phyloP scores from a whole-genome alignment of 2,113 vertebrate genomes.

The Dolichotis patagonum region DNA sequence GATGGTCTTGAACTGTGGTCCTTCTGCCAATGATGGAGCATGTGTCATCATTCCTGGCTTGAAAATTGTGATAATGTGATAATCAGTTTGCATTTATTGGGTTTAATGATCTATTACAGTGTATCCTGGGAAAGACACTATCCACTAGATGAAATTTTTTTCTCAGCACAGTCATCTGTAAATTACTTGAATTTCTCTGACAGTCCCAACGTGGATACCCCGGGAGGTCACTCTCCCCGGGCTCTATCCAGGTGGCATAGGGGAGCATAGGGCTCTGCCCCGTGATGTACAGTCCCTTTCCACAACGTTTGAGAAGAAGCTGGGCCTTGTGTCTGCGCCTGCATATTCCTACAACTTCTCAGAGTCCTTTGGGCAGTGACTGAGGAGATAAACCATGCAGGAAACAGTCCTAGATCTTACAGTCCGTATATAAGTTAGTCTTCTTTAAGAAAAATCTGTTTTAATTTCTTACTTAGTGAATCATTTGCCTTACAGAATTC shows the following conservation, averaged over 20 bases:
- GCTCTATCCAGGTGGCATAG: constrained; percentile 88
- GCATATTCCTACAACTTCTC: constrained; percentile 90
- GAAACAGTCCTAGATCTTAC: constrained; percentile 47
- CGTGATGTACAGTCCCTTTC: constrained; percentile 87
- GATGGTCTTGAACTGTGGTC: background rate
- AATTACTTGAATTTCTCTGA: background rate
- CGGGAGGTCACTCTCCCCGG: constrained; percentile 84
- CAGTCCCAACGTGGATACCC: constrained; percentile 59
- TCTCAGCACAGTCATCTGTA: background rate
- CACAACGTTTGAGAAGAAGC: constrained; percentile 86
- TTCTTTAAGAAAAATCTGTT: background rate
- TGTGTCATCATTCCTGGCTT: background rate
- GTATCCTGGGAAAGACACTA: background rate
- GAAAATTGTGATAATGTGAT: background rate
- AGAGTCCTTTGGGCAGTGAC: constrained; percentile 85
- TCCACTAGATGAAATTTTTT: background rate
- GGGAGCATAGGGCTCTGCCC: constrained; percentile 86
- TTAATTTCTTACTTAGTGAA: background rate
- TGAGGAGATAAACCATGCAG: constrained; percentile 90
- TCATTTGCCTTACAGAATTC: background rate
- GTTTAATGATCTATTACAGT: background rate
- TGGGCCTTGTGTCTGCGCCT: constrained; percentile 82
- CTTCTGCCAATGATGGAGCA: background rate
- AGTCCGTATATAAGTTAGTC: background rate
- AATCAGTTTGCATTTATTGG: background rate